Base-by-base conservation (phyloP, 2,797 vertebrate species). In the Euthynnus affinis region DNA sequence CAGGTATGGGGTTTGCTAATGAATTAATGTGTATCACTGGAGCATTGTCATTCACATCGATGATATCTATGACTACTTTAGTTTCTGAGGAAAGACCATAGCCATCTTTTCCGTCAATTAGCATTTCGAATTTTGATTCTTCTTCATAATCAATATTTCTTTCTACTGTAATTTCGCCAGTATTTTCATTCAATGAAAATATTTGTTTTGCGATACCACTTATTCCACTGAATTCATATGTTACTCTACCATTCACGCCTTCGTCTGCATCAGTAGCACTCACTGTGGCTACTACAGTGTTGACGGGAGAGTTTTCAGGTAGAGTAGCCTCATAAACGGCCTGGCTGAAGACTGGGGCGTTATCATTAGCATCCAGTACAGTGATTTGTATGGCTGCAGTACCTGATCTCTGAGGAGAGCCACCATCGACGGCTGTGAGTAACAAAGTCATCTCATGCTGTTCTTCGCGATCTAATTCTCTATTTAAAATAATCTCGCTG, bases 381-480 rank as follows among this genome's bases (percentile, higher is more conserved):
- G 40, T 40, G 40, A 40, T 40, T 13, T 13, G 76, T 15, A 92
- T 80, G n/a, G 78, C 69, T 25, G 84, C 80, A 17, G 88, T 86
- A 0, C 89, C 91, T 64, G 90, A 89, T 74, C 81, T 89, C 27
- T 79, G 82, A 27, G 94, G 94, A 49, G 88, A 76, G 9, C 93
- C 95, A 13, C 91, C 91, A 80, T 95, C 94, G 42, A 75, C 80
- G n/a, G 94, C 95, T 17, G 68, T 82, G 1, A 95, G 83, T 5
- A 91, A 52, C 29, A 95, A 71, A 8, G 53, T 70, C 1, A 95
- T 82, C 62, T 87, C 62, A 1, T 74, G 49, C 55, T 88, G 83
- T 13, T 91, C 72, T 49, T 96, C 94, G 8, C 93, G 76, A 56
- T 96, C 94, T 62, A 96, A 49, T 55, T 90, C 80, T 34, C 56